phyloP scores from a whole-genome alignment of 2,797 vertebrate species.

The Acropternis orthonyx region DNA sequence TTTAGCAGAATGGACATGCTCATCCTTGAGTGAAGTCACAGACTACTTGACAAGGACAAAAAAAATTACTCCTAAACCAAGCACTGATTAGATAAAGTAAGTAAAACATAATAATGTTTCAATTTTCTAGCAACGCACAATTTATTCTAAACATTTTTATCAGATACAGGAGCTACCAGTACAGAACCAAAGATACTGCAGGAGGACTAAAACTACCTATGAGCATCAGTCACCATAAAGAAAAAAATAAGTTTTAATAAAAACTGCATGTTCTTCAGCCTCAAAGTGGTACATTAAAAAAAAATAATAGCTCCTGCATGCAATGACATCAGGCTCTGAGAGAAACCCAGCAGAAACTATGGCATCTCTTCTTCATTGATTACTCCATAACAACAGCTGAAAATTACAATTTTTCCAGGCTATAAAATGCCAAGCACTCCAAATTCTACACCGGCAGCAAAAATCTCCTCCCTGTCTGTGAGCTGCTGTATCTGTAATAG shows the following conservation, averaged over 20 bases:
- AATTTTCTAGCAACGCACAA: not conserved
- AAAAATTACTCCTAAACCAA: not conserved
- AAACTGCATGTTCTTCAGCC: not conserved
- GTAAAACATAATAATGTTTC: not conserved
- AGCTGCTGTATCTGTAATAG: constrained; percentile 59
- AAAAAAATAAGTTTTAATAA: not conserved
- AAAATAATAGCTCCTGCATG: not conserved
- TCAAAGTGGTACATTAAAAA: not conserved
- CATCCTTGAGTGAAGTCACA: not conserved
- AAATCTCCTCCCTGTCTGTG: constrained; percentile 64
- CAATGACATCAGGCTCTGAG: constrained; percentile 4
- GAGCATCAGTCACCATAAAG: not conserved
- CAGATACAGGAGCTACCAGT: not conserved
- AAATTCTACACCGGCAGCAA: constrained; percentile 58
- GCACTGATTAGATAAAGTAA: not conserved
- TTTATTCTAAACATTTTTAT: not conserved
- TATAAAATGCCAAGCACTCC: constrained; percentile 54
- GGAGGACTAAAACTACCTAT: not conserved
- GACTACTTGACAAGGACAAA: not conserved
- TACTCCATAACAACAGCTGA: constrained; percentile 59
- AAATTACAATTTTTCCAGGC: constrained; percentile 62
- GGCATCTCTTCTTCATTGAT: constrained; percentile 37
- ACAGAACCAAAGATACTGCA: not conserved
- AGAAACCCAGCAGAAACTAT: constrained; percentile 36
- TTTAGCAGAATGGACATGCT: not conserved